A percentile compares a stretch with the other conserved stretches of the same genome.
phyloP scores from a whole-genome alignment of 2,888 invertebrate species.

The Pollenia griseotomentosa region DNA sequence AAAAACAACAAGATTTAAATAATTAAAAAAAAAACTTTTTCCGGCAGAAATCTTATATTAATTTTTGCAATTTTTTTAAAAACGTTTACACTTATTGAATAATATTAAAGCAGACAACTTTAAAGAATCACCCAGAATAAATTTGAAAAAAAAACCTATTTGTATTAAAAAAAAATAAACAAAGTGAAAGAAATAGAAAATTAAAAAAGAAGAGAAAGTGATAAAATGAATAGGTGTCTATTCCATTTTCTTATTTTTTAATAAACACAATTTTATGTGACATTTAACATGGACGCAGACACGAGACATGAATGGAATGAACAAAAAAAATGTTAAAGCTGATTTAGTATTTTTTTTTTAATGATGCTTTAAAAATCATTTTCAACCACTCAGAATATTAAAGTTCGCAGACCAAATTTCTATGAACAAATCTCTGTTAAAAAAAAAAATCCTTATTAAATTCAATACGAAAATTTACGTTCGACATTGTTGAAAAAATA shows the following conservation, averaged over 20 bases:
- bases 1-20: too few relatives aligned
- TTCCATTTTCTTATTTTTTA: not conserved
- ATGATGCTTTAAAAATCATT: not conserved
- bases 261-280: slow-evolving; percentile 7
- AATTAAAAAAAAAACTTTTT: too few relatives aligned
- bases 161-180: not conserved
- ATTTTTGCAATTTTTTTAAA: too few relatives aligned
- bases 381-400: too few relatives aligned
- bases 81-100: too few relatives aligned
- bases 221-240: not conserved
- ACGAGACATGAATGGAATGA: not conserved
- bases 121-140: not conserved
- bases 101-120: not conserved
- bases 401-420: too few relatives aligned
- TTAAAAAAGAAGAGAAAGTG: not conserved
- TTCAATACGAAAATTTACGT: too few relatives aligned
- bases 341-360: not conserved
- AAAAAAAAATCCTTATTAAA: too few relatives aligned
- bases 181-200: not conserved
- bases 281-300: slow-evolving; percentile 8
- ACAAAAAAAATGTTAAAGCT: not conserved
- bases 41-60: too few relatives aligned
- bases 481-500: too few relatives aligned
- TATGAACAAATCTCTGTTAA: too few relatives aligned
- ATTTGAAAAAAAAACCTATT: not conserved